These are phyloP conservation scores for Halcyon chelicuti DNA, from an alignment of 2,797 vertebrate genomes.

Conservation along the genomic window DNA sequence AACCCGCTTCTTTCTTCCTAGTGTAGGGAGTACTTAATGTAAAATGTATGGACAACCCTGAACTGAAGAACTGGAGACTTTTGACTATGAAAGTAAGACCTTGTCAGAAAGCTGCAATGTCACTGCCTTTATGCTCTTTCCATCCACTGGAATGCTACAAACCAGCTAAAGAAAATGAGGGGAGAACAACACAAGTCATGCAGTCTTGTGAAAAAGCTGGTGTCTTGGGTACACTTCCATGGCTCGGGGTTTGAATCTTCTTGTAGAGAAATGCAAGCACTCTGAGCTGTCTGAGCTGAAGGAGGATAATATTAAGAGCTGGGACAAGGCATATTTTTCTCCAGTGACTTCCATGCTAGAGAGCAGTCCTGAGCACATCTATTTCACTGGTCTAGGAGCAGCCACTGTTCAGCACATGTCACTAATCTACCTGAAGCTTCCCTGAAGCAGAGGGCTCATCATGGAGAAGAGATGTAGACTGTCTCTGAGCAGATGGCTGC, in stretches of 20 bases:
- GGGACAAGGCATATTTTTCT: not conserved
- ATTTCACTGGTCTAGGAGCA: not conserved
- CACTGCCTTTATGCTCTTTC: not conserved
- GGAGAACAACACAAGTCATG: not conserved
- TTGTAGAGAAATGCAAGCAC: not conserved
- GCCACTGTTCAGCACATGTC: not conserved
- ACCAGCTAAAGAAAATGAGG: not conserved
- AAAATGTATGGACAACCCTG: not conserved
- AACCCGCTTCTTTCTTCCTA: not conserved
- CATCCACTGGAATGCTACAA: not conserved
- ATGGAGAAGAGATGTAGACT: not conserved
- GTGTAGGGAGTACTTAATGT: not conserved
- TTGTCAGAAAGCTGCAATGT: not conserved
- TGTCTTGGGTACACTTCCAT: not conserved
- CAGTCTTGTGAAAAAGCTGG: not conserved
- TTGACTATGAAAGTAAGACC: not conserved
- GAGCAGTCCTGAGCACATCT: not conserved
- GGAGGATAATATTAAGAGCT: not conserved
- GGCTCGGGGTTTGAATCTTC: not conserved
- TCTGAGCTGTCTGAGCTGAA: not conserved
- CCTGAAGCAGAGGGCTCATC: not conserved
- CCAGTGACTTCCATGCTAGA: rapidly evolving
- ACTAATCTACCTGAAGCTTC: not conserved
- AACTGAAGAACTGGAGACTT: not conserved
- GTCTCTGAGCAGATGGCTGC: not conserved